Evolutionary conservation across 2,888 invertebrate genomes (phyloP), one percentile per base, ranked within the genome.

Genomic region (Lepidocyrtoides sp.): DNA sequence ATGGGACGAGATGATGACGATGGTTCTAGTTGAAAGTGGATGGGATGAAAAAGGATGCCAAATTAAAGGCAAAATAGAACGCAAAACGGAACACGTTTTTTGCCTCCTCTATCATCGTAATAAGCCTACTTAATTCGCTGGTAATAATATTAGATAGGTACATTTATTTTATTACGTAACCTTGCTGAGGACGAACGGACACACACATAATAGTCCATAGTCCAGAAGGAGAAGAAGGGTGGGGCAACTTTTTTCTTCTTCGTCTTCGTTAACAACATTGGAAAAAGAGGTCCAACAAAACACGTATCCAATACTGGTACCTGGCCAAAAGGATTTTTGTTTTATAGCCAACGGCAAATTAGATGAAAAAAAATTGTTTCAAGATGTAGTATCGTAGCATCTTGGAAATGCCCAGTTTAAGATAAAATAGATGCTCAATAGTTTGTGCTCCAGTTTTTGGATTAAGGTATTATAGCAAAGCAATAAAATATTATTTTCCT

Each of bases 201-300:
- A 66, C 66, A 66, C 8, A 26, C n/a, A n/a, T n/a, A n/a, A n/a
- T n/a, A 66, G 14, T n/a, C 66, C 14, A 29, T 14, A 66, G 14
- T 10, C 48, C 48, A n/a, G n/a, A 32, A 48, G 10, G 1, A n/a
- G n/a, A 32, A 48, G 10, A 1, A n/a, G 66, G 66, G 66, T 66
- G 66, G 66, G 66, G 66, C 66, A 32, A 66, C 66, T 66, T 66
- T 66, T 66, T 66, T 36, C 7, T 36, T 36, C 36, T 36, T 36
- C 36, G 2, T 7, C 36, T 36, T 36, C 36, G 7, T 36, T 7
- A 36, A 36, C 36, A 36, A 7, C 36, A 7, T 36, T n/a, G n/a
- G n/a, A n/a, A n/a, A n/a, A n/a, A n/a, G n/a, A n/a, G n/a, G n/a
- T n/a, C n/a, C n/a, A n/a, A n/a, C n/a, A n/a, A n/a, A n/a, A n/a